Evolutionary conservation across 2,888 invertebrate species (phyloP).

Genomic region (Ophonus ardosiacus): DNA sequence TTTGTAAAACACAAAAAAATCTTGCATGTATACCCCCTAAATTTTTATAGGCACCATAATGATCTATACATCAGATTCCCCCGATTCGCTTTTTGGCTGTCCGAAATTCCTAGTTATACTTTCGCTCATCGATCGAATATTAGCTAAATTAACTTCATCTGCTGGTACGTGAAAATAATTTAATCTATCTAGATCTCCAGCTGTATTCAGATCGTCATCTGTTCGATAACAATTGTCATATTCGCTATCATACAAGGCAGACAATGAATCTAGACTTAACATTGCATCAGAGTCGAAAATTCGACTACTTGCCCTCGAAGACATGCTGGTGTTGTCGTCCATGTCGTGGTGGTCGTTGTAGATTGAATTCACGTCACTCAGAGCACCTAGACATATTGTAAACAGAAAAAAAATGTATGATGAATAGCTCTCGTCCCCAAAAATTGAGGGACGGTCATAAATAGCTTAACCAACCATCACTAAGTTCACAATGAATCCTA

Average conservation of each 20-base stretch:
- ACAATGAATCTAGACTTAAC: slow-evolving; percentile 87
- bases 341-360: slow-evolving; percentile 82
- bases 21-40: neutral
- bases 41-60: slow-evolving; percentile 54
- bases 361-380: slow-evolving; percentile 91
- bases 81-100: slow-evolving; percentile 82
- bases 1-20: neutral
- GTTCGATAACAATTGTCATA: slow-evolving; percentile 82
- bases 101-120: slow-evolving; percentile 88
- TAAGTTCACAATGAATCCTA: too few species aligned
- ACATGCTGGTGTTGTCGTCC: slow-evolving; percentile 86
- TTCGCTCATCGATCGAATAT: slow-evolving; percentile 86
- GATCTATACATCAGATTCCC: slow-evolving; percentile 81
- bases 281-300: slow-evolving; percentile 88
- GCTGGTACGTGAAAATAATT: slow-evolving; percentile 76
- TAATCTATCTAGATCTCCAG: slow-evolving; percentile 75
- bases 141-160: slow-evolving; percentile 82
- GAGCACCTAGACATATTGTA: slow-evolving; percentile 78
- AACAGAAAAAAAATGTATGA: too few species aligned
- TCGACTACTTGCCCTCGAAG: slow-evolving; percentile 89
- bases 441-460: too few species aligned
- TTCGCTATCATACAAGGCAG: slow-evolving; percentile 89
- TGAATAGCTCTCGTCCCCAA: too few species aligned
- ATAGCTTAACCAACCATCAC: too few species aligned
- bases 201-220: slow-evolving; percentile 75